These are phyloP conservation scores for Tachina lurida DNA, from an alignment of 2,888 invertebrate genomes.

Conservation along the genomic window DNA sequence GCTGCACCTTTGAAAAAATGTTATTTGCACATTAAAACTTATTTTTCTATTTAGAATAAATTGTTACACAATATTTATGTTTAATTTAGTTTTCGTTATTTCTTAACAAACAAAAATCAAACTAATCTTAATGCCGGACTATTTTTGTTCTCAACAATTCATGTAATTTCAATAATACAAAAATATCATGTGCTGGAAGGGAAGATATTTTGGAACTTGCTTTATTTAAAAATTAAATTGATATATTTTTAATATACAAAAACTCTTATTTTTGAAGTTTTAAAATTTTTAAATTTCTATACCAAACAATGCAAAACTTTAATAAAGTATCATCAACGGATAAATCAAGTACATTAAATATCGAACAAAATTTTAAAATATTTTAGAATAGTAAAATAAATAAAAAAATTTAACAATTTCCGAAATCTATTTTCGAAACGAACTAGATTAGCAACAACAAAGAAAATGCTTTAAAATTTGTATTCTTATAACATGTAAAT, in stretches of 20 bases:
- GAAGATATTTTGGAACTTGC: neutral
- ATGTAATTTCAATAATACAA: neutral
- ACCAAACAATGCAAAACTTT: no score
- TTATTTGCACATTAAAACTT: slow-evolving; percentile 45
- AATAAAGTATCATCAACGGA: no score
- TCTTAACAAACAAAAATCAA: neutral
- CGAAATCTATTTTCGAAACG: no score
- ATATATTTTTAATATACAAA: neutral
- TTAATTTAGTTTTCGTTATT: neutral
- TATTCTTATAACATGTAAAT: no score
- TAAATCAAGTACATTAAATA: no score
- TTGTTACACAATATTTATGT: neutral
- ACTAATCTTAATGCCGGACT: neutral
- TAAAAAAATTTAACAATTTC: no score
- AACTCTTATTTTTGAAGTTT: neutral
- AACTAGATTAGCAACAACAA: no score
- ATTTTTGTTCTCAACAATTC: neutral
- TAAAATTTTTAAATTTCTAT: no score
- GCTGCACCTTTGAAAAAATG: slow-evolving; percentile 60
- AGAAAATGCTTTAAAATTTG: no score
- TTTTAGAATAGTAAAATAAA: no score
- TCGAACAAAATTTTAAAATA: no score
- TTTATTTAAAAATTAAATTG: neutral
- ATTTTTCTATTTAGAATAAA: slow-evolving; percentile 29
- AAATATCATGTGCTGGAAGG: neutral